These are phyloP conservation scores for Sarcophaga subvicina DNA, from an alignment of 2,888 invertebrate species.

Conservation along the genomic window DNA sequence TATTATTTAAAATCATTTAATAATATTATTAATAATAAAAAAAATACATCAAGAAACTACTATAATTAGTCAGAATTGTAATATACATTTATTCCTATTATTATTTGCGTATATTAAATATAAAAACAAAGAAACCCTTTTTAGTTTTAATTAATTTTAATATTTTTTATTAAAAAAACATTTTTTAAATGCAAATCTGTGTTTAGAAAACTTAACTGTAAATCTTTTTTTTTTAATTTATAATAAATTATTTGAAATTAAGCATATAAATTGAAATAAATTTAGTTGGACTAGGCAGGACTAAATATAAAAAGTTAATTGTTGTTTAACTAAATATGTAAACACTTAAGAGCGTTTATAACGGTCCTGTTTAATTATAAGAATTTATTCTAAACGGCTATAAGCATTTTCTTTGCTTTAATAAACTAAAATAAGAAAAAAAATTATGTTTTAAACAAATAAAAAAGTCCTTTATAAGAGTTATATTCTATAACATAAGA, in stretches of 20 bases:
- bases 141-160: slow-evolving; percentile 4
- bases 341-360: background rate
- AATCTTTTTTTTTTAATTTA: no score
- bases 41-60: background rate
- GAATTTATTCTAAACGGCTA: no score
- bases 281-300: no score
- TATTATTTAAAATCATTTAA: background rate
- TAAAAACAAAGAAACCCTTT: background rate
- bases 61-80: slow-evolving; percentile 24
- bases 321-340: background rate
- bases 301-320: background rate
- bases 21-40: background rate
- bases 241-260: no score
- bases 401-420: slow-evolving; percentile 29
- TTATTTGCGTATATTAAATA: background rate
- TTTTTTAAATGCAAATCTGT: background rate
- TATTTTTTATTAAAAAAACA: background rate
- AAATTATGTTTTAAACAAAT: slow-evolving; percentile 9
- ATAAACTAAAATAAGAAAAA: slow-evolving; percentile 28
- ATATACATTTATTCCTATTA: slow-evolving; percentile 34
- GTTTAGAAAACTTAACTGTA: background rate
- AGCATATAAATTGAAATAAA: no score
- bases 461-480: no score
- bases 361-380: background rate
- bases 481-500: background rate